Conservation (phyloP, 2,113 vertebrate genomes). For the Corythaeola cristata region DNA sequence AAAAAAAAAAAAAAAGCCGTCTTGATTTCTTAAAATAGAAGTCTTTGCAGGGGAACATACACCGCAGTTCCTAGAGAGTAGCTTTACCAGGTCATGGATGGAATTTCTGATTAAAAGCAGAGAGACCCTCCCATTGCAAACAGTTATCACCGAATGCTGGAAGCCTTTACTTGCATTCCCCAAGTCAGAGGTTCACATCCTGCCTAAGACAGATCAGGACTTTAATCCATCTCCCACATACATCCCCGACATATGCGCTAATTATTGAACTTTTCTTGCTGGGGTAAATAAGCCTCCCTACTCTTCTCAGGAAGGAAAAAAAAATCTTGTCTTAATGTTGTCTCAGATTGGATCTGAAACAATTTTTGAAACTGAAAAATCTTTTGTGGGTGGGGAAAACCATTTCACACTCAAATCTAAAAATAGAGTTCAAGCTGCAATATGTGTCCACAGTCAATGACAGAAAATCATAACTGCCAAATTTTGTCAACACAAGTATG, state of each 20-base stretch:
- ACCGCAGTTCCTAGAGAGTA: background rate
- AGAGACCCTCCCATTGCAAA: background rate
- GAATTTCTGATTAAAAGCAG: conserved; percentile 29
- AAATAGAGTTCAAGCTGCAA: background rate
- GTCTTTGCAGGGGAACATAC: background rate
- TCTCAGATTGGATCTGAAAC: background rate
- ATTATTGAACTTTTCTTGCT: background rate
- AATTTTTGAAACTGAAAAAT: conserved; percentile 38
- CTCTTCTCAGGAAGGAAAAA: background rate
- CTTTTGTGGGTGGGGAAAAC: background rate
- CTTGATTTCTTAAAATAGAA: background rate
- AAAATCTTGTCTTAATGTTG: background rate
- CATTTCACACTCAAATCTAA: background rate
- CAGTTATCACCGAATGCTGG: background rate
- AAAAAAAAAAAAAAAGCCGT: background rate
- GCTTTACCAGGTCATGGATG: background rate
- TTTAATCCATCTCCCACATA: background rate
- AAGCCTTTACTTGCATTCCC: background rate
- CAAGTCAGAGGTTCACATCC: background rate
- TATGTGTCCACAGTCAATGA: background rate
- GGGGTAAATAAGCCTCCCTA: background rate
- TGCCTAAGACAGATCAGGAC: background rate
- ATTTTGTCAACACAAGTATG: background rate
- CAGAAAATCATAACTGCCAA: background rate
- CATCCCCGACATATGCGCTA: background rate